phyloP scores from a whole-genome alignment of 1,140 invertebrate species.

The Bombyx mandarina region DNA sequence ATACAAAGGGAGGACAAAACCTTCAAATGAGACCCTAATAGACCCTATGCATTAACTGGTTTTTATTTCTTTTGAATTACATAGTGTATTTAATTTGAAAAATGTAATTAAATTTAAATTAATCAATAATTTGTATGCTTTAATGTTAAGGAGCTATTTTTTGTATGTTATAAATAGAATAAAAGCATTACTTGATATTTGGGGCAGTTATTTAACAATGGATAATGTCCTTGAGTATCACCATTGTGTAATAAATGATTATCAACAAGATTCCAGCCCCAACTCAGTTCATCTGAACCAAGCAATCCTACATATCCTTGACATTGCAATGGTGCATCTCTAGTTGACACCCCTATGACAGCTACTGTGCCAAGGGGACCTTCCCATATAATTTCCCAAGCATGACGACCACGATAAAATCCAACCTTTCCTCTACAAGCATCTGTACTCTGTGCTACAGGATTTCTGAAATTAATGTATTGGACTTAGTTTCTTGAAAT shows the following conservation, averaged over 20 bases:
- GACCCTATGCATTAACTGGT: no score
- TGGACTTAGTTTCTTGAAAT: not conserved
- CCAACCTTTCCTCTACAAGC: slow-evolving; percentile 95
- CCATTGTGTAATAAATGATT: slow-evolving; percentile 98
- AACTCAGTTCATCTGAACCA: slow-evolving; percentile 96
- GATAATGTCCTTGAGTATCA: slow-evolving; percentile 95
- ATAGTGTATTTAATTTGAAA: no score
- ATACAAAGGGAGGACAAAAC: no score
- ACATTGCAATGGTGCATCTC: slow-evolving; percentile 90
- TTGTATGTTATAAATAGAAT: not conserved
- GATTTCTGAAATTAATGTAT: slow-evolving; percentile 77
- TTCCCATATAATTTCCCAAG: slow-evolving; percentile 99
- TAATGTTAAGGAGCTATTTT: no score
- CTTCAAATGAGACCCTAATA: no score
- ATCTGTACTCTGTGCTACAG: slow-evolving; percentile 98
- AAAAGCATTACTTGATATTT: slow-evolving; percentile 89
- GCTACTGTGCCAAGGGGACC: slow-evolving; percentile 96
- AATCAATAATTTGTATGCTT: no score
- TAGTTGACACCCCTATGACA: slow-evolving; percentile 95
- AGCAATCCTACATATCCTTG: slow-evolving; percentile 95
- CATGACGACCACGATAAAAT: slow-evolving; percentile 93
- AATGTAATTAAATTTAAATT: no score
- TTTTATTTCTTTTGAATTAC: no score
- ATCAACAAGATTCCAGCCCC: slow-evolving; percentile 99
- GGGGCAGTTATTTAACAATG: slow-evolving; percentile 95